A percentile compares a stretch with the other conserved stretches of the same genome.
phyloP scores from a whole-genome alignment of 2,888 invertebrate species.

The Drosophila greeni region DNA sequence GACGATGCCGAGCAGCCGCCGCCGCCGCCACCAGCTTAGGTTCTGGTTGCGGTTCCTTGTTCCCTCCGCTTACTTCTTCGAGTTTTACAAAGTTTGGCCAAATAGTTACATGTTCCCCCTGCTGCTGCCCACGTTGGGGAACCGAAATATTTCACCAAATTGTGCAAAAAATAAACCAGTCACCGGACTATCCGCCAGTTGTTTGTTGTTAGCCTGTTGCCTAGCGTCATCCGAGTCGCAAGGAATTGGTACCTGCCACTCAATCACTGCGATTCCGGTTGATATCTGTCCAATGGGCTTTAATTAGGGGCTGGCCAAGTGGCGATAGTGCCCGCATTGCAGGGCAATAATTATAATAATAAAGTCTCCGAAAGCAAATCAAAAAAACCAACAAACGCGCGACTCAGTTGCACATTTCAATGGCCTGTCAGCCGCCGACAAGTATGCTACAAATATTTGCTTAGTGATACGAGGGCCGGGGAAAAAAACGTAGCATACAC shows the following conservation, averaged over 20 bases:
- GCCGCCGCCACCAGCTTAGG: conserved; percentile 2
- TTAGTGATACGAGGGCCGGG: conserved; percentile 43
- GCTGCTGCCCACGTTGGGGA: neutral
- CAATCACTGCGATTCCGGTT: conserved; percentile 24
- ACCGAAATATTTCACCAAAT: conserved; percentile 27
- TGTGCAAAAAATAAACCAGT: conserved; percentile 25
- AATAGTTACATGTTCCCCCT: conserved; percentile 22
- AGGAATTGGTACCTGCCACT: conserved; percentile 22
- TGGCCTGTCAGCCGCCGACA: conserved; percentile 12
- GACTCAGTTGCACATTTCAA: conserved; percentile 28
- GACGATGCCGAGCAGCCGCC: conserved; percentile 4
- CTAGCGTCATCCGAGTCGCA: neutral
- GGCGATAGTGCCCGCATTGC: conserved; percentile 35
- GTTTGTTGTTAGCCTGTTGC: conserved; percentile 16
- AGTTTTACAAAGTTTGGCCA: conserved; percentile 30
- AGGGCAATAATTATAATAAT: conserved; percentile 43
- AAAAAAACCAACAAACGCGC: conserved; percentile 15
- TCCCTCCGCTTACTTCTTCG: neutral
- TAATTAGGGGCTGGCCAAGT: conserved; percentile 59
- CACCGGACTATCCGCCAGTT: neutral
- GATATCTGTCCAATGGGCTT: conserved; percentile 54
- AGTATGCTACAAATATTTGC: conserved; percentile 65
- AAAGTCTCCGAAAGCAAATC: conserved; percentile 13
- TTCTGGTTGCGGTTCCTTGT: neutral
- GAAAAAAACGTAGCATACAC: neutral